phyloP scores from a whole-genome alignment of 2,113 vertebrate species.

The Oplegnathus fasciatus region DNA sequence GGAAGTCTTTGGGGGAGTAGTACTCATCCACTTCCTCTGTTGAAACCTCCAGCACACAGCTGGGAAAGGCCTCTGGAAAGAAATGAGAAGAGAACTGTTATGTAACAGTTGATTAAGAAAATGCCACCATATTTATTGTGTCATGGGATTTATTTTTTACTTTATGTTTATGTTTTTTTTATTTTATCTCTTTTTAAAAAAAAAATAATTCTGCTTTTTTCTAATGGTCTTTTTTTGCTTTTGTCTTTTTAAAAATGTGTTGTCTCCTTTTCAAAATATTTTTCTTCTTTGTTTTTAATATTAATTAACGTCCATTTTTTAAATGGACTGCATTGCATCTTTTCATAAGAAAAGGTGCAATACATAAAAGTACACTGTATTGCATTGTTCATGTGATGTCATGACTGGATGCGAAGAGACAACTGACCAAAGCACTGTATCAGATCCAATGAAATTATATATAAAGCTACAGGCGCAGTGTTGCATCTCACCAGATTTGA shows the following conservation, averaged over 20 bases:
- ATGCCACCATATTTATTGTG: not conserved
- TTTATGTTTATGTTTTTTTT: not conserved
- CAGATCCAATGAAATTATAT: not conserved
- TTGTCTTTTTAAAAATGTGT: not conserved
- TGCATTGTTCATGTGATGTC: not conserved
- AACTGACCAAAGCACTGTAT: not conserved
- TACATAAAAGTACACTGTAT: not conserved
- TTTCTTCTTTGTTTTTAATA: not conserved
- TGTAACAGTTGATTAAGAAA: not conserved
- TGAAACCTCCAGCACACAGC: constrained; percentile 91
- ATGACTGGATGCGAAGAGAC: not conserved
- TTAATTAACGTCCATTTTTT: not conserved
- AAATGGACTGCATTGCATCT: not conserved
- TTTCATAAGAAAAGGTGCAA: not conserved
- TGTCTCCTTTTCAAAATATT: not conserved
- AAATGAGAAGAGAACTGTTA: not conserved
- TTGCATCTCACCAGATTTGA: constrained; percentile 73
- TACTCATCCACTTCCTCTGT: constrained; percentile 91
- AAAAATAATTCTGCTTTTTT: not conserved
- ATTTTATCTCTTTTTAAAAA: not conserved
- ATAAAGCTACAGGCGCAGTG: not conserved
- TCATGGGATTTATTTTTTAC: not conserved
- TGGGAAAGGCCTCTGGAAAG: constrained; percentile 89
- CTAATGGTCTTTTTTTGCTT: not conserved
- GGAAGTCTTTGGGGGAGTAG: constrained; percentile 91